Conservation (phyloP, 1,140 invertebrate genomes). For the Battus philenor region DNA sequence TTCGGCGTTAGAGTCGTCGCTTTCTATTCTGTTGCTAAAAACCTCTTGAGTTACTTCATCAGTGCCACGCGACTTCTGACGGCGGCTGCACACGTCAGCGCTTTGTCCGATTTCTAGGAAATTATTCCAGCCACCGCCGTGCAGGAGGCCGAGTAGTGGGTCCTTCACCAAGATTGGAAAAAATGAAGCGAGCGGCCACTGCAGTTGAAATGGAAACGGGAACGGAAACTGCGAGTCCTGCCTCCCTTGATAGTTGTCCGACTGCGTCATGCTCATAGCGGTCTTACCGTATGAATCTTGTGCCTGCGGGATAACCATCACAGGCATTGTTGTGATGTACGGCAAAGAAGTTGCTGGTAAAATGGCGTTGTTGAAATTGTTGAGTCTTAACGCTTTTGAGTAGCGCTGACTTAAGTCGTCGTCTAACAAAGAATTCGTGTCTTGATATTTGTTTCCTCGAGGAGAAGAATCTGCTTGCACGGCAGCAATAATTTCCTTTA, state of each 20-base stretch:
- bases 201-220: constrained; percentile 38
- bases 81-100: constrained; percentile 69
- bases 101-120: constrained; percentile 78
- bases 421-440: constrained; percentile 23
- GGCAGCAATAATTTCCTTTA: constrained; percentile 52
- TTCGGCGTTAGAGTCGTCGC: constrained; percentile 21
- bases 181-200: constrained; percentile 66
- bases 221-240: constrained; percentile 33
- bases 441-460: constrained; percentile 24
- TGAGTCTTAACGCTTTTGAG: constrained; percentile 35
- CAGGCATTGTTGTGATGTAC: constrained; percentile 47
- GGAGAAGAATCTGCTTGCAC: constrained; percentile 35
- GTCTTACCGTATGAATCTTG: too few relatives aligned
- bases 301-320: constrained; percentile 46
- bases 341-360: constrained; percentile 27
- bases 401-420: constrained; percentile 24
- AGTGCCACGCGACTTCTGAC: constrained; percentile 38
- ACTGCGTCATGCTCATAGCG: too few relatives aligned
- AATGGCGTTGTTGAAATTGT: constrained; percentile 20
- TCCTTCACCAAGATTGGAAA: constrained; percentile 78
- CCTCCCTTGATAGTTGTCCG: constrained; percentile 34
- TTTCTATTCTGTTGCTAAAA: constrained; percentile 15
- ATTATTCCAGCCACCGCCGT: constrained; percentile 69
- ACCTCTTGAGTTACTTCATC: constrained; percentile 20
- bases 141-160: constrained; percentile 68